phyloP scores from a whole-genome alignment of 2,797 vertebrate genomes.

The Vespertilio murinus region DNA sequence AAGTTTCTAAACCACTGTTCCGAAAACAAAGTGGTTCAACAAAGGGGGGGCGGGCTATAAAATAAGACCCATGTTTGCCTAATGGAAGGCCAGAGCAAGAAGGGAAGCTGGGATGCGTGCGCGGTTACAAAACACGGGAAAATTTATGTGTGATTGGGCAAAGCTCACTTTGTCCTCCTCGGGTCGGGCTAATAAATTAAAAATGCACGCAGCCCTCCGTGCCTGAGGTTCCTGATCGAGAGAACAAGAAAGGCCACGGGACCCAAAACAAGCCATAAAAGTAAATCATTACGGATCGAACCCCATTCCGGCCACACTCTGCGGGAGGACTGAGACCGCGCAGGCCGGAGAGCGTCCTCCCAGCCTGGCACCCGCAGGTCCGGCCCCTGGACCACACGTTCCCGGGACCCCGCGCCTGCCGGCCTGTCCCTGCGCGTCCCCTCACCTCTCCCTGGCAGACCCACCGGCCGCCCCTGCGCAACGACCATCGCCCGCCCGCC shows the following conservation, averaged over 20 bases:
- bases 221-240: constrained; percentile 76
- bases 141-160: constrained; percentile 76
- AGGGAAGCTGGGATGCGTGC: constrained; percentile 73
- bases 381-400: constrained; percentile 62
- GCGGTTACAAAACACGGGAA: constrained; percentile 77
- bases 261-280: constrained; percentile 84
- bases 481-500: constrained; percentile 71
- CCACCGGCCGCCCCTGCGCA: constrained; percentile 61
- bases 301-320: constrained; percentile 78
- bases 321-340: constrained; percentile 79
- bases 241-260: constrained; percentile 78
- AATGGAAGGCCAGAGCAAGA: constrained; percentile 18
- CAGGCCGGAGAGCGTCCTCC: constrained; percentile 24
- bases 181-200: constrained; percentile 82
- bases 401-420: constrained; percentile 65
- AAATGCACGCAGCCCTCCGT: constrained; percentile 64
- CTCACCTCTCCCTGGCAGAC: constrained; percentile 60
- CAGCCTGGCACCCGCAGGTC: constrained; percentile 63
- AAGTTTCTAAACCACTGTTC: neutral
- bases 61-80: constrained; percentile 4
- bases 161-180: constrained; percentile 74
- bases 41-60: neutral
- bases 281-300: constrained; percentile 84
- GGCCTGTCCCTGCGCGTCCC: constrained; percentile 67
- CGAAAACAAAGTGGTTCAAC: neutral